A percentile compares a stretch with the other conserved stretches of the same genome.
Conservation (phyloP, 2,113 vertebrate species). For the Helogale parvula region DNA sequence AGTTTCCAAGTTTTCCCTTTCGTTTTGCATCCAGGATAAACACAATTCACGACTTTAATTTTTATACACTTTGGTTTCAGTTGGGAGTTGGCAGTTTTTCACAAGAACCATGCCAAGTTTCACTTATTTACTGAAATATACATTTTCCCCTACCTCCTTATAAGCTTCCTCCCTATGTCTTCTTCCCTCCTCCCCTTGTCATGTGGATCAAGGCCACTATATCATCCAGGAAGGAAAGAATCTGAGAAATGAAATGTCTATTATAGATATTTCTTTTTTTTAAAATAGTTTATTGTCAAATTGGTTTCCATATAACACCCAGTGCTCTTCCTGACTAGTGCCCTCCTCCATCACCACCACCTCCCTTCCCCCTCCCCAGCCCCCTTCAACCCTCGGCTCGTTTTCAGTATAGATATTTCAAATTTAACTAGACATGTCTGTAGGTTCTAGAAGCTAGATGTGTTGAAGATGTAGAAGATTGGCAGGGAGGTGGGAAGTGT, state of each 20-base stretch:
- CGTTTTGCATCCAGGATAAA: constrained; percentile 50
- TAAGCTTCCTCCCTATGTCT: not conserved
- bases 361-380: no score
- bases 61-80: constrained; percentile 58
- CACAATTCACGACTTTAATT: constrained; percentile 56
- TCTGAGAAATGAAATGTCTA: not conserved
- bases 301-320: no score
- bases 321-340: no score
- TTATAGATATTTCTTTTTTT: not conserved
- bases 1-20: constrained; percentile 64
- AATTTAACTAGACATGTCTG: constrained; percentile 16
- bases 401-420: not conserved
- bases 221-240: not conserved
- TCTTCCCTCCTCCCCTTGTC: not conserved
- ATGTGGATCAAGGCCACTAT: not conserved
- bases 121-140: constrained; percentile 51
- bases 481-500: not conserved
- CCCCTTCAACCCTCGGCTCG: no score
- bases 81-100: constrained; percentile 52
- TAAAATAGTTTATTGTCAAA: no score
- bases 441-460: not conserved
- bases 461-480: not conserved
- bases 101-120: constrained; percentile 50
- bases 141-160: constrained; percentile 21
- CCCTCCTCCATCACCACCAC: no score